A percentile compares a stretch with the other conserved stretches of the same genome.
These are phyloP conservation scores for Goniozus legneri DNA, from an alignment of 1,140 invertebrate species.

Conservation along the genomic window DNA sequence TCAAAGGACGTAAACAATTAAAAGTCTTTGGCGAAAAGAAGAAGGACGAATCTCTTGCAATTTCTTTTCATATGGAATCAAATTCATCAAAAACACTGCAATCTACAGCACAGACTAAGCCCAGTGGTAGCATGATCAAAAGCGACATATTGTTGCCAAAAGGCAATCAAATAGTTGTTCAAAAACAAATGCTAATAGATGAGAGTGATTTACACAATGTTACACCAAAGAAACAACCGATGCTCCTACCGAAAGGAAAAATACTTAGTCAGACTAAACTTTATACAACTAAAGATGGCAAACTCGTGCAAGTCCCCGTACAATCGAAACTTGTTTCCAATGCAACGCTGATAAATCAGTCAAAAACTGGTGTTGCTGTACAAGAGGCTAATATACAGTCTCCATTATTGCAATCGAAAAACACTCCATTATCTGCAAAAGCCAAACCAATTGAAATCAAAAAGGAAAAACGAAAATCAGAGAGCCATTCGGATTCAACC, in stretches of 20 bases:
- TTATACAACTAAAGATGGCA: constrained; percentile 33
- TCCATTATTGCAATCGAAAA: constrained; percentile 16
- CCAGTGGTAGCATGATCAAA: constrained; percentile 51
- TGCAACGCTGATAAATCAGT: not conserved
- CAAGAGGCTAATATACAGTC: constrained; percentile 4
- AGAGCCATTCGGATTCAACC: constrained; percentile 19
- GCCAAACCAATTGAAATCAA: constrained; percentile 37
- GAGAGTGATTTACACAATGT: constrained; percentile 37
- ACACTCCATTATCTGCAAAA: constrained; percentile 17
- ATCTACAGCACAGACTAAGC: constrained; percentile 48
- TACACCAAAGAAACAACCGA: constrained; percentile 31
- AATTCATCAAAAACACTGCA: constrained; percentile 42
- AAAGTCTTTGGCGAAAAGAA: constrained; percentile 35
- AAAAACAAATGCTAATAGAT: constrained; percentile 44
- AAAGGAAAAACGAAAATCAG: constrained; percentile 44
- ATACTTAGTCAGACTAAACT: constrained; percentile 32
- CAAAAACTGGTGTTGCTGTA: not conserved
- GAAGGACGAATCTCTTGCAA: constrained; percentile 34
- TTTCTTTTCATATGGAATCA: not conserved
- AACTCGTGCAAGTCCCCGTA: constrained; percentile 23
- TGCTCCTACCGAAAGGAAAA: constrained; percentile 38
- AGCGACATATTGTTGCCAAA: constrained; percentile 50
- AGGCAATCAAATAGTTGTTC: constrained; percentile 42
- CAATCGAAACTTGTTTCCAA: constrained; percentile 17
- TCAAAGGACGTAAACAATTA: constrained; percentile 32